These are phyloP conservation scores for Cuniculus paca DNA, from an alignment of 2,797 vertebrate genomes.

Conservation along the genomic window DNA sequence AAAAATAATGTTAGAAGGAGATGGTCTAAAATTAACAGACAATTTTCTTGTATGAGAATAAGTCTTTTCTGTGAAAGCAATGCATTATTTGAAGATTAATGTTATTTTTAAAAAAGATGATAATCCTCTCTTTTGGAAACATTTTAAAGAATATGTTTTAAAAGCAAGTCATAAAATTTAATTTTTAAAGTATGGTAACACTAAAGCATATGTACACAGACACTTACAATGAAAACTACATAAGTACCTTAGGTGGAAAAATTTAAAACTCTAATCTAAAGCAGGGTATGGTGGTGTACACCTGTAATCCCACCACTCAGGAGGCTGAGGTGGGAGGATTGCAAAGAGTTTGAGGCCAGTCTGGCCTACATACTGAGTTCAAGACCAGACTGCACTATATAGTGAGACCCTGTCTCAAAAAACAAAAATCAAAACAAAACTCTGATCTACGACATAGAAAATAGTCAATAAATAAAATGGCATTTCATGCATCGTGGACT, in stretches of 20 bases:
- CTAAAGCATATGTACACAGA: not conserved
- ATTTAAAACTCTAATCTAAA: not conserved
- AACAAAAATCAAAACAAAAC: not conserved
- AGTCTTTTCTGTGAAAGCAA: not conserved
- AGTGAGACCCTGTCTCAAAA: not conserved
- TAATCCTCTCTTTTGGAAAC: not conserved
- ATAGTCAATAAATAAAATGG: not conserved
- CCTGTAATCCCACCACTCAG: not conserved
- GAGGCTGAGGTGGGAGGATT: not conserved
- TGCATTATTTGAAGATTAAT: not conserved
- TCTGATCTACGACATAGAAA: not conserved
- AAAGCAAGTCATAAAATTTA: not conserved
- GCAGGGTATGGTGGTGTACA: not conserved
- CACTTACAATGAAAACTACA: not conserved
- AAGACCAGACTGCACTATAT: not conserved
- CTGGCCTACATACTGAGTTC: not conserved
- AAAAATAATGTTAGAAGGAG: not conserved
- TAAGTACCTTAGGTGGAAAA: not conserved
- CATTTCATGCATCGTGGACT: not conserved
- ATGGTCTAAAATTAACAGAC: not conserved
- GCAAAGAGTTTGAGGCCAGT: not conserved
- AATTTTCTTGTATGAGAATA: not conserved
- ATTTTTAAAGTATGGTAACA: constrained; percentile 3
- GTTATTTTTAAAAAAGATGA: not conserved
- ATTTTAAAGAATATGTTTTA: not conserved